Evolutionary conservation across 1,140 invertebrate genomes (phyloP), one percentile per base, ranked within the genome.

Genomic region (Helicoverpa zea): DNA sequence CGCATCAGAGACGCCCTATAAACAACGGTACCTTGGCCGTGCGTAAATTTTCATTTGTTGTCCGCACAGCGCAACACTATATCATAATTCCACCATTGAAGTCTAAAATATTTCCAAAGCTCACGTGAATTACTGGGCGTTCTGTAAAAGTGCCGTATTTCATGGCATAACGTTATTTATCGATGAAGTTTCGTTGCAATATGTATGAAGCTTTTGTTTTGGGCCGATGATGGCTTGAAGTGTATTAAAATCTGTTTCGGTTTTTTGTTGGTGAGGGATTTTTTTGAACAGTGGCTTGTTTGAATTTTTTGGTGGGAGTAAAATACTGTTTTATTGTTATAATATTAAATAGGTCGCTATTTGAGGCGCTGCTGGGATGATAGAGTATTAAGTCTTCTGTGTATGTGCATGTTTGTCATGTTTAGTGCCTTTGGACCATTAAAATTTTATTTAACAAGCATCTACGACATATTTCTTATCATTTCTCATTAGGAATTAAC

Each of bases 51-150:
- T 87, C 84, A 87, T 87, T 84, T 83, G 82, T 68, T 58, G 51
- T 29, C 66, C 47, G 47, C 47, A 56, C 49, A 59, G 58, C 30
- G 54, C 23, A 43, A 74, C 84, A 66, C 82, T 87, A 87, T 86
- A 83, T 87, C 86, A 87, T 87, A 87, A 87, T 87, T 82, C 78
- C 78, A 66, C 81, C 84, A 87, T 86, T 86, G 86, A 84, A 87
- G 68, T 87, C 79, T 85, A 84, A 87, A 87, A 87, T 87, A 87
- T 87, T 84, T 85, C 79, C 82, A 79, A 81, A 84, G 80, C 80
- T 54, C 81, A 64, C 73, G 64, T 76, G 78, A 79, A 81, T 83
- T 83, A 80, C 80, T 51, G 54, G 49, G 52, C 64, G 52, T 52
- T 81, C 64, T 74, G 64, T 73, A 56, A 79, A 84, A 81, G 73